Evolutionary conservation across 1,140 invertebrate species (phyloP).

Genomic region (Chymomyza costata): DNA sequence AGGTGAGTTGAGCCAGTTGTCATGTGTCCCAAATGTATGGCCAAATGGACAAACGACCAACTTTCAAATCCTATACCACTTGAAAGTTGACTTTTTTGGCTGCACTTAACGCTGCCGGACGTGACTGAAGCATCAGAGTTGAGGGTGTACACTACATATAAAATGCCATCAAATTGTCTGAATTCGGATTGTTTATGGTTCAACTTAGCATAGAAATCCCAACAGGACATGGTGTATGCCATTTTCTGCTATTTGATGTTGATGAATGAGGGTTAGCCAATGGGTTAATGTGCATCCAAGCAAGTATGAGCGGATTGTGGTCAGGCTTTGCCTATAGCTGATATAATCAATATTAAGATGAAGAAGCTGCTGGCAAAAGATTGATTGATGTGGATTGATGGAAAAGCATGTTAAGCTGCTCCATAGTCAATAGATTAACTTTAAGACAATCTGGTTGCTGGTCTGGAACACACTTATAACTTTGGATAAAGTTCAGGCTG

Average conservation of each 20-base stretch:
- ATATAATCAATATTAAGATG: no score
- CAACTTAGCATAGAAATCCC: constrained; percentile 12
- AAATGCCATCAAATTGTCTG: constrained; percentile 46
- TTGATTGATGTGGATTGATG: no score
- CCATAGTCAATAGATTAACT: no score
- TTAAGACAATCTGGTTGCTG: no score
- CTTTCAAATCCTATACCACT: constrained; percentile 42
- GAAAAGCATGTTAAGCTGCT: no score
- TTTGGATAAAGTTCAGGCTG: no score
- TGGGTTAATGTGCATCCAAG: constrained; percentile 7
- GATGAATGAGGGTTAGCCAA: constrained; percentile 47
- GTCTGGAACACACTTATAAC: no score
- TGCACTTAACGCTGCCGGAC: constrained; percentile 56
- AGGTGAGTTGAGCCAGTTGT: constrained; percentile 58
- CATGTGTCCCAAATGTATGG: constrained; percentile 3
- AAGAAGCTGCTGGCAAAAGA: no score
- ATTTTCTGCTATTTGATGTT: constrained; percentile 38
- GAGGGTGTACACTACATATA: constrained; percentile 19
- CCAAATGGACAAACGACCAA: constrained; percentile 26
- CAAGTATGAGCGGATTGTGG: no score
- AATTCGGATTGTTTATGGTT: constrained; percentile 22
- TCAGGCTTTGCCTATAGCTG: no score
- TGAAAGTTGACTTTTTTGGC: constrained; percentile 45
- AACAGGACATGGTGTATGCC: no score
- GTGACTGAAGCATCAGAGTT: constrained; percentile 36